Evolutionary conservation across 2,888 invertebrate species (phyloP), one percentile per base, ranked within the genome.

Genomic region (Ophioninae sp.): DNA sequence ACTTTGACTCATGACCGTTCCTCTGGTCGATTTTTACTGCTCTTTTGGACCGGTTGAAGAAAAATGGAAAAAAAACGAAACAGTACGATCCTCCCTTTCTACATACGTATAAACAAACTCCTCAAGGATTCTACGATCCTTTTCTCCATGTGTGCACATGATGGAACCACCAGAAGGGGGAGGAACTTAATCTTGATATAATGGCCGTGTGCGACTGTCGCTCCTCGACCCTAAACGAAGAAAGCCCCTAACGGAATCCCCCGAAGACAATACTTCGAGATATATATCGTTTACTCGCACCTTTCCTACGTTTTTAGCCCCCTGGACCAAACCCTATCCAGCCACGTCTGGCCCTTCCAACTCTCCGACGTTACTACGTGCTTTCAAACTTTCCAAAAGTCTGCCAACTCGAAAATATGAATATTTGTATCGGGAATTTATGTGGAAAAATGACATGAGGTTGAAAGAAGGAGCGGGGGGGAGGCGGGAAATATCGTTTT

Each of bases 121-220:
- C 67, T 67, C 69, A 79, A 77, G 63, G 63, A 72, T 76, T 75
- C 68, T 65, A 10, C 67, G 67, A 73, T 59, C 61, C 79, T 67
- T 76, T 76, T 75, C 77, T 82, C 78, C 76, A 65, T 68, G 67
- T 82, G 75, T 79, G 41, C 30, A 30, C 23, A 64, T n/a, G 37
- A 59, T 59, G 59, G n/a, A 56, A 56, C 51, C 23, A 63, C n/a
- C 73, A 67, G 67, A 75, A 51, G 39, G 56, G 37, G 71, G 75
- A 89, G 90, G 89, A 92, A 92, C 91, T 92, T 92, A 92, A 92
- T 92, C 92, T 92, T 92, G 92, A 92, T 92, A 92, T 92, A 92
- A 92, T 92, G 92, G 92, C 91, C 91, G 91, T 91, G 75, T 79
- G 75, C 79, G 91, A 91, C 91, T 91, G 91, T 91, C 91, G 91